Conservation (phyloP, 2,888 invertebrate species). For the Carpatolechia fugitivella region DNA sequence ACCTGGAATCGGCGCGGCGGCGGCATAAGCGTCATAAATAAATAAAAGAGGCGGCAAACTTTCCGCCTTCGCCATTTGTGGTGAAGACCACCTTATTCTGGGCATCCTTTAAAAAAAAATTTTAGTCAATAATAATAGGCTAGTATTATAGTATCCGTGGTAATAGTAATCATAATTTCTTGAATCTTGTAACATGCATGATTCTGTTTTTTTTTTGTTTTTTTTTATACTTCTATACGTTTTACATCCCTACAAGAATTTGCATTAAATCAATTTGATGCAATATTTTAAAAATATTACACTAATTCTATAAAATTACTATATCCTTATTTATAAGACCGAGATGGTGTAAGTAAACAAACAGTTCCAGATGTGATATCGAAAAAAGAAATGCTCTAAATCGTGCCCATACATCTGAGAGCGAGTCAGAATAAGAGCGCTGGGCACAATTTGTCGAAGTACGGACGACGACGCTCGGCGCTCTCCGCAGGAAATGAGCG, state of each 20-base stretch:
- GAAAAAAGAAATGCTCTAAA: background rate
- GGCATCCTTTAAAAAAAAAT: background rate
- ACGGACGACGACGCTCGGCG: slow-evolving; percentile 61
- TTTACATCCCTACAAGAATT: too few relatives aligned
- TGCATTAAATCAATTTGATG: too few relatives aligned
- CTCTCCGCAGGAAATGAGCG: slow-evolving; percentile 72
- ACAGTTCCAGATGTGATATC: too few relatives aligned
- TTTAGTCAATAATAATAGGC: too few relatives aligned
- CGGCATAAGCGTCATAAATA: slow-evolving; percentile 61
- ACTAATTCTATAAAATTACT: too few relatives aligned
- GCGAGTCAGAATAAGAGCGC: slow-evolving; percentile 43
- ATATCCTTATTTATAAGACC: too few relatives aligned
- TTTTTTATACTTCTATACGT: too few relatives aligned
- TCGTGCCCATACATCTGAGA: background rate
- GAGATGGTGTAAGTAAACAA: background rate
- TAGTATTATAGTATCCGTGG: too few relatives aligned
- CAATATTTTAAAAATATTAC: too few relatives aligned
- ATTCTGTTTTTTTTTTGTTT: too few relatives aligned
- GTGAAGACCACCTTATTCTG: slow-evolving; percentile 45
- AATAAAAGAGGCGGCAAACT: slow-evolving; percentile 57
- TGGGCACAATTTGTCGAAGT: slow-evolving; percentile 64
- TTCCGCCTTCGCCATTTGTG: slow-evolving; percentile 44
- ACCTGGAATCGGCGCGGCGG: slow-evolving; percentile 45
- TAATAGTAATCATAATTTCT: too few relatives aligned
- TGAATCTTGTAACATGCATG: too few relatives aligned